Base-by-base conservation (phyloP, 2,113 vertebrate genomes). In the Aspidoscelis tigris region DNA sequence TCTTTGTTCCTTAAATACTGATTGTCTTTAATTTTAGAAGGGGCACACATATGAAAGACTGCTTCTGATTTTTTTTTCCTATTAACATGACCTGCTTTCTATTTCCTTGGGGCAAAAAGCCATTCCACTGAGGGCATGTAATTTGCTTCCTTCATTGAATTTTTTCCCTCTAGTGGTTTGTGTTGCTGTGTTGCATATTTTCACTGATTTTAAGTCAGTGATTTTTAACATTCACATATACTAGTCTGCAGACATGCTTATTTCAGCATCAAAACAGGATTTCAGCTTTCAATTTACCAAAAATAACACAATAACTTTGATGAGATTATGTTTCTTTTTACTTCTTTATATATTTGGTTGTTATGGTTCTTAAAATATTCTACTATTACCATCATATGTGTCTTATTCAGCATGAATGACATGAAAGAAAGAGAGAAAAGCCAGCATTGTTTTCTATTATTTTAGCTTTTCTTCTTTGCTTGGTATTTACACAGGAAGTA, bases 351-450 rank as follows among this genome's bases (percentile, higher is more conserved):
- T 65, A 7, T 50, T n/a, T 43, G 50, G 78, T 65, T 74, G 76
- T 61, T 22, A 14, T 9, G 80, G 8, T 74, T 85, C 78, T 88
- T 81, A 50, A 55, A 70, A 61, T 73, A 81, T 87, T 92, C 89
- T 88, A 87, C 80, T 87, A 91, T 81, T 75, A 66, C 88, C 33
- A 0, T 90, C 80, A 26, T 89, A 86, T 18, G 84, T 87, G 88
- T 71, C 68, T 87, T 16, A 71, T 90, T 82, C 83, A 71, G 33
- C 71, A 70, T 65, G 72, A 64, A 71, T 80, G 72, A 24, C 2
- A 50, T 6, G 47, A 50, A 50, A 50, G 47, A 61, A 61, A 61
- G 58, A 61, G 18, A 61, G 58, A 61, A 61, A 85, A 53, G 9
- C n/a, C 20, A 70, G 74, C 53, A n/a, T 82, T 78, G 79, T 81